Conservation (phyloP, 1,140 invertebrate species). For the Papilio dardanus region DNA sequence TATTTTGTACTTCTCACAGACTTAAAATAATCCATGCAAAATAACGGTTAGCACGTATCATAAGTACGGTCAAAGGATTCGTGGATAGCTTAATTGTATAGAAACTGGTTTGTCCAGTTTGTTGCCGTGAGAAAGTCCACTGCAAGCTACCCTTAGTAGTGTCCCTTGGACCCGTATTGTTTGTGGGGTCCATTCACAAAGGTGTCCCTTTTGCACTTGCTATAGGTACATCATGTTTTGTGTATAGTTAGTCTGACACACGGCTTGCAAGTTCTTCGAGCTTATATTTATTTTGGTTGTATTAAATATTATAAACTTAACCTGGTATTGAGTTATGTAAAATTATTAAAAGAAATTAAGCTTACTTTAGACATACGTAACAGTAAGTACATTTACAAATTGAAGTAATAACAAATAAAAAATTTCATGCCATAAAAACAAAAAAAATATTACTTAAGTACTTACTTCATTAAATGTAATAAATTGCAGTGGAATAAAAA, state of each 20-base stretch:
- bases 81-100: slow-evolving; percentile 58
- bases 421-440: no score
- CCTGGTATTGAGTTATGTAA: no score
- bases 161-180: slow-evolving; percentile 12
- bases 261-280: slow-evolving; percentile 1
- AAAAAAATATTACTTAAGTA: no score
- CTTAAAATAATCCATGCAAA: slow-evolving; percentile 51
- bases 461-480: no score
- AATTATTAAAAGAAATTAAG: no score
- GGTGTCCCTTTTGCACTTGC: slow-evolving; percentile 43
- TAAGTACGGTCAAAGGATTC: slow-evolving; percentile 53
- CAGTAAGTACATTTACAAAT: no score
- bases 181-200: slow-evolving; percentile 17
- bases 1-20: slow-evolving; percentile 17
- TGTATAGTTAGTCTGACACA: slow-evolving; percentile 34
- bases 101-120: slow-evolving; percentile 71
- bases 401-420: no score
- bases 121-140: slow-evolving; percentile 52
- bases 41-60: slow-evolving; percentile 59
- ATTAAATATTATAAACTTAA: not conserved
- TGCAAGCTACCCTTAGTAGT: slow-evolving; percentile 11
- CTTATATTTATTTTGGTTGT: not conserved
- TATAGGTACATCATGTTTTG: slow-evolving; percentile 33
- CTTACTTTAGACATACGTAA: no score
- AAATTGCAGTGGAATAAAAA: no score